Evolutionary conservation across 2,888 invertebrate species (phyloP).

Genomic region (Trichopria drosophilae): DNA sequence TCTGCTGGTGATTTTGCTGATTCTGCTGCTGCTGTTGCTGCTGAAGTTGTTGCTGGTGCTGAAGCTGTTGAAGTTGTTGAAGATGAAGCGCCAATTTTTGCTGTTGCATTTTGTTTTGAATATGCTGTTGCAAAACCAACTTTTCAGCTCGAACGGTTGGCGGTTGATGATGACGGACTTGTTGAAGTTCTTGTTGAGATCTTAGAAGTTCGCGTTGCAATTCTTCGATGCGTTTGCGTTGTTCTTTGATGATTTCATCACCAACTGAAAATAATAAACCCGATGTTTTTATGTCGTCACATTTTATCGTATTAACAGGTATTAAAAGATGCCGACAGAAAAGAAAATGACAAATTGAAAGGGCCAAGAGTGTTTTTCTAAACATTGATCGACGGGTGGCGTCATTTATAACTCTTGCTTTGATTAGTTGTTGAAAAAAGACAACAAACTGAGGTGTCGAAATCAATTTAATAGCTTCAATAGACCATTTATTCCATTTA

Average conservation of each 20-base stretch:
- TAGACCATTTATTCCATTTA: no score
- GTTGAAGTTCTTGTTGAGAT: slow-evolving; percentile 76
- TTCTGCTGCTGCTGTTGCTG: slow-evolving; percentile 62
- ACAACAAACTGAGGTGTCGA: no score
- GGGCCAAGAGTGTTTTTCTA: no score
- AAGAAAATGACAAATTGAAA: no score
- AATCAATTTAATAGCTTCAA: no score
- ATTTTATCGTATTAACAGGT: neutral
- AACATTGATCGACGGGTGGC: no score
- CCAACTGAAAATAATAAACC: slow-evolving; percentile 47
- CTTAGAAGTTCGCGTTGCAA: slow-evolving; percentile 72
- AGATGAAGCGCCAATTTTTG: slow-evolving; percentile 63
- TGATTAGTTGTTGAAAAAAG: no score
- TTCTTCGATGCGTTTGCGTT: slow-evolving; percentile 85
- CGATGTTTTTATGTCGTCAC: neutral
- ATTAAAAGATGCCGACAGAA: no score
- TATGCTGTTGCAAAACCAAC: slow-evolving; percentile 65
- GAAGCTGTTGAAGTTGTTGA: slow-evolving; percentile 67
- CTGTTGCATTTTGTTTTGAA: slow-evolving; percentile 73
- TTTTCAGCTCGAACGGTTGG: slow-evolving; percentile 62
- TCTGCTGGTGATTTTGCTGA: slow-evolving; percentile 61
- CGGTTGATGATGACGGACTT: slow-evolving; percentile 67
- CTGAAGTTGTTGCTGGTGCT: slow-evolving; percentile 63
- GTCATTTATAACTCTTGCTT: no score
- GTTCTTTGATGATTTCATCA: slow-evolving; percentile 80